A percentile compares a stretch with the other conserved stretches of the same genome.
Evolutionary conservation across 2,113 vertebrate genomes (phyloP).

Genomic region (Mormyrus lacerda): DNA sequence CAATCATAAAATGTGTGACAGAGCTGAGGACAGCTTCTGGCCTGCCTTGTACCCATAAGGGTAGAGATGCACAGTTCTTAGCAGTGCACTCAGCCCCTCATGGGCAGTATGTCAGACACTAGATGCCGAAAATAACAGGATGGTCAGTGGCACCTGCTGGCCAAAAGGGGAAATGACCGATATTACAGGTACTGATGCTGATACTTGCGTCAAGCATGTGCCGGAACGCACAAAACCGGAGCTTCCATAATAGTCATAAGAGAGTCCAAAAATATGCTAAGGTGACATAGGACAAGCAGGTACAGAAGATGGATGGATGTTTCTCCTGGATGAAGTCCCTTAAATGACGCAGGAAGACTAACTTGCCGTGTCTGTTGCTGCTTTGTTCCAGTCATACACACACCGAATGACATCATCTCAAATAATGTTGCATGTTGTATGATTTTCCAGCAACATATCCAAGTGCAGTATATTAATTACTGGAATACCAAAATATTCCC

Average conservation of each 20-base stretch:
- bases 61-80: not conserved
- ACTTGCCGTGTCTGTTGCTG: not conserved
- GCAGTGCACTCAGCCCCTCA: not conserved
- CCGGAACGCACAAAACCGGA: not conserved
- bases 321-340: not conserved
- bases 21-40: not conserved
- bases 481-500: not conserved
- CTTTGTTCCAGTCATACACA: not conserved
- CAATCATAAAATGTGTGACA: not conserved
- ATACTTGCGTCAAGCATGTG: not conserved
- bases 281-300: no score
- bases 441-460: not conserved
- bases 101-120: not conserved
- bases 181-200: not conserved
- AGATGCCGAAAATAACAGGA: not conserved
- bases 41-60: not conserved
- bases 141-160: not conserved
- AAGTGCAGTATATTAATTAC: not conserved
- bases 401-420: no score
- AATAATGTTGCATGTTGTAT: no score
- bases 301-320: not conserved
- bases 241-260: not conserved
- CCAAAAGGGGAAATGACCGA: not conserved
- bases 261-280: not conserved
- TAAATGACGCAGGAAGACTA: not conserved